phyloP scores from a whole-genome alignment of 53 echinoderm and acorn worm genomes.

The Luidia sarsii region DNA sequence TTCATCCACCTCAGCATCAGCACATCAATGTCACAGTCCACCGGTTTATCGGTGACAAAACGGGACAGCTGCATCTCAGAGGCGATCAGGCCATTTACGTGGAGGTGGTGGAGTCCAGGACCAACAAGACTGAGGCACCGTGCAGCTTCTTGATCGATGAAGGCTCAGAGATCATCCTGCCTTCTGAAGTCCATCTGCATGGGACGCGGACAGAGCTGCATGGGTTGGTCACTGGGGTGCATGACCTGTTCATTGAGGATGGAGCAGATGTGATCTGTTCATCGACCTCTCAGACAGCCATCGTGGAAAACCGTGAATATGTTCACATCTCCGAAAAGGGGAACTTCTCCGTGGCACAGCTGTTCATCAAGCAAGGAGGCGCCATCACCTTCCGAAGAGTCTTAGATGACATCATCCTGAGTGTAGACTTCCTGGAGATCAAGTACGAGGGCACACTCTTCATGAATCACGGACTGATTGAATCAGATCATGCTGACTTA shows the following conservation, averaged over 20 bases:
- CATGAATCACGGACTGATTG: constrained; percentile 86
- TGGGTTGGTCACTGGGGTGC: constrained; percentile 82
- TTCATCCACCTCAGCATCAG: constrained; percentile 66
- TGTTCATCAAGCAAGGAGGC: constrained; percentile 79
- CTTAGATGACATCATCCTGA: constrained; percentile 62
- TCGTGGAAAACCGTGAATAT: constrained; percentile 79
- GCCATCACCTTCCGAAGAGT: constrained; percentile 67
- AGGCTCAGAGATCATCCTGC: constrained; percentile 84
- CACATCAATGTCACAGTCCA: constrained; percentile 76
- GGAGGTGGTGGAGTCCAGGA: constrained; percentile 84
- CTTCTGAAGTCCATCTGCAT: constrained; percentile 90
- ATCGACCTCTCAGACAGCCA: constrained; percentile 89
- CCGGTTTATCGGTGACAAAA: constrained; percentile 87
- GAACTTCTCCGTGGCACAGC: constrained; percentile 77
- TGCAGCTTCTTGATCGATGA: constrained; percentile 86
- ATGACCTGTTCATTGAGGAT: constrained; percentile 80
- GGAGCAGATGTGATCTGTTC: constrained; percentile 66
- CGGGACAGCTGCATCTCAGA: constrained; percentile 84
- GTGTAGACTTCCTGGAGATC: constrained; percentile 79
- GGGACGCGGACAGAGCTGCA: constrained; percentile 80
- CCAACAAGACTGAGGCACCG: constrained; percentile 87
- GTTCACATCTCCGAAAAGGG: constrained; percentile 79
- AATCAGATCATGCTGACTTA: constrained; percentile 84
- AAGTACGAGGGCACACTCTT: constrained; percentile 72
- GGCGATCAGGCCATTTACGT: constrained; percentile 77